Conservation (phyloP, 2,113 vertebrate species). For the Nematolebias whitei region DNA sequence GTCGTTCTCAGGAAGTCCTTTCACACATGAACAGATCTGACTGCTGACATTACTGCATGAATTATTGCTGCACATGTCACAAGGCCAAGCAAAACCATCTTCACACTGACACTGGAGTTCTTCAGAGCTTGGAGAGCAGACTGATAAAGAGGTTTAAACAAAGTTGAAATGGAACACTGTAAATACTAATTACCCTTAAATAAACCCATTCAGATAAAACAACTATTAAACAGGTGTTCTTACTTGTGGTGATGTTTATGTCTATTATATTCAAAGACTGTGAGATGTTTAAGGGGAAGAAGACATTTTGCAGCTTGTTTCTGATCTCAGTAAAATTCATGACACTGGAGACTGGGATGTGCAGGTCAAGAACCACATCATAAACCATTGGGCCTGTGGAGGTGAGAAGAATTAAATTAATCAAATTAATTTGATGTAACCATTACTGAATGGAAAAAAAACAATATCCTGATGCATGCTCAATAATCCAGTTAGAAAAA, state of each 20-base stretch:
- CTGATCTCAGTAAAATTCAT: not conserved
- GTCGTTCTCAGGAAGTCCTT: conserved; percentile 35
- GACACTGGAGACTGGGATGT: not conserved
- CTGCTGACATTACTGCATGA: conserved; percentile 24
- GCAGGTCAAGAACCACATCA: conserved; percentile 19
- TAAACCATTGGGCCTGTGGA: conserved; percentile 4
- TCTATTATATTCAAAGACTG: too few relatives aligned
- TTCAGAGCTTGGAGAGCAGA: conserved; percentile 27
- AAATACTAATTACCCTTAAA: not conserved
- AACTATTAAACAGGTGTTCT: not conserved
- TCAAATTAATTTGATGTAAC: too few relatives aligned
- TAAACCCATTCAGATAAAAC: not conserved
- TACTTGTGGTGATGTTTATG: conserved; percentile 50
- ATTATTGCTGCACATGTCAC: too few relatives aligned
- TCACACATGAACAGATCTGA: conserved; percentile 46
- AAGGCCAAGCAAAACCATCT: conserved; percentile 44
- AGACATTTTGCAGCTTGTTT: not conserved
- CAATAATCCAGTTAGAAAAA: too few relatives aligned
- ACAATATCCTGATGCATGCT: too few relatives aligned
- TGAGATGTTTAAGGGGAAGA: too few relatives aligned
- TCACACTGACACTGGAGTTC: conserved; percentile 57
- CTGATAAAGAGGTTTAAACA: too few relatives aligned
- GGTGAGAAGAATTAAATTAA: not conserved
- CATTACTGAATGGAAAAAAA: too few relatives aligned
- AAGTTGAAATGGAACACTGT: not conserved